A percentile compares a stretch with the other conserved stretches of the same genome.
These are phyloP conservation scores for Osedax frankpressi DNA, from an alignment of 2,888 invertebrate genomes.

Conservation along the genomic window DNA sequence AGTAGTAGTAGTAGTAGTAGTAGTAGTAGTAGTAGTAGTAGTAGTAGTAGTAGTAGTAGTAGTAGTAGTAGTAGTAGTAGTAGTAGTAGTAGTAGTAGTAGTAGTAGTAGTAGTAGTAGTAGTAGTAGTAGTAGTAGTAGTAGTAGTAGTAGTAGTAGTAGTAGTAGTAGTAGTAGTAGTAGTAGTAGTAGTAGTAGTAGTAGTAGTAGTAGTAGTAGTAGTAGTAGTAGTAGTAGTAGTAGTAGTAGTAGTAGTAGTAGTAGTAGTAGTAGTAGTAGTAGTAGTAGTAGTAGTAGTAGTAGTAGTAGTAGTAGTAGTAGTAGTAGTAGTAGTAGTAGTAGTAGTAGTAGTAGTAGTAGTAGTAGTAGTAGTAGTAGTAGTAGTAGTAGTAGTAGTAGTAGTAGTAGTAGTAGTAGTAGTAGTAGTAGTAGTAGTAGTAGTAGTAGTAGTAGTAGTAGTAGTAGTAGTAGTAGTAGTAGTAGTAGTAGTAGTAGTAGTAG, in stretches of 20 bases:
- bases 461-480: neutral
- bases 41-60: no score
- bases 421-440: conserved; percentile 4
- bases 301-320: conserved; percentile 18
- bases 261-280: conserved; percentile 17
- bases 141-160: conserved; percentile 3
- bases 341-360: conserved; percentile 8
- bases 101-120: no score
- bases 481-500: no score
- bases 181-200: conserved; percentile 7
- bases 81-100: no score
- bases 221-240: conserved; percentile 14
- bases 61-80: no score
- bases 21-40: no score
- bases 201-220: conserved; percentile 7
- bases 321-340: conserved; percentile 15
- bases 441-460: conserved; percentile 6
- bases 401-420: conserved; percentile 10
- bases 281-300: conserved; percentile 16
- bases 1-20: no score
- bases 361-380: conserved; percentile 13
- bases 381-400: conserved; percentile 14
- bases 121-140: neutral
- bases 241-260: conserved; percentile 16
- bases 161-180: neutral